Conservation (phyloP, 1,140 invertebrate genomes). For the Tetramorium simillimum region DNA sequence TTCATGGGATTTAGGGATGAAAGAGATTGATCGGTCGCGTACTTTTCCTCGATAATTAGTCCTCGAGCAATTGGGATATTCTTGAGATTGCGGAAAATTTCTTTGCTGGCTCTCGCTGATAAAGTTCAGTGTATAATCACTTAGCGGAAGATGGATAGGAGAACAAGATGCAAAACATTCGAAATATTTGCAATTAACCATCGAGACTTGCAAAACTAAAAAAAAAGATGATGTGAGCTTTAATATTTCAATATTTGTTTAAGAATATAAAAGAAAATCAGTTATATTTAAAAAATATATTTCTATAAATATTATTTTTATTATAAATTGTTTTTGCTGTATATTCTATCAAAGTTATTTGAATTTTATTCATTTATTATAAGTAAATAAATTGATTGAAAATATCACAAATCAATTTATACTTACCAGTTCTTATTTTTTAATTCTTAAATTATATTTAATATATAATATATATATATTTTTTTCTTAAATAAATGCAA, state of each 20-base stretch:
- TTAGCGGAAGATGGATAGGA: neutral
- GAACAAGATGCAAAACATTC: neutral
- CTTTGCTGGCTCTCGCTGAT: conserved; percentile 18
- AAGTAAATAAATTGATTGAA: no score
- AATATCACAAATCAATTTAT: neutral
- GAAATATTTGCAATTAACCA: neutral
- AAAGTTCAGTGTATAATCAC: conserved; percentile 10
- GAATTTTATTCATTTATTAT: no score
- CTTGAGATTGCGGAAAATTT: conserved; percentile 34
- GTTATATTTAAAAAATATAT: neutral
- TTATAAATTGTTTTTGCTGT: neutral
- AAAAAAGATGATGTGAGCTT: neutral
- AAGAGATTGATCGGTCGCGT: conserved; percentile 47
- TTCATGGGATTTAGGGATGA: conserved; percentile 25
- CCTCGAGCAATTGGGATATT: conserved; percentile 11
- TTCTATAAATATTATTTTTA: neutral
- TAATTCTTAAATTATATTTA: neutral
- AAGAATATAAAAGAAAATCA: neutral
- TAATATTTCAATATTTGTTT: neutral
- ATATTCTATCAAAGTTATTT: neutral
- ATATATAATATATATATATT: neutral
- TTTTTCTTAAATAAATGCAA: neutral
- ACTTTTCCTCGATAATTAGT: conserved; percentile 49
- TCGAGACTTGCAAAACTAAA: neutral
- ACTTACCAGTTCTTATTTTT: neutral